These are phyloP conservation scores for Rhinoptilus africanus DNA, from an alignment of 2,113 vertebrate species.

Conservation along the genomic window DNA sequence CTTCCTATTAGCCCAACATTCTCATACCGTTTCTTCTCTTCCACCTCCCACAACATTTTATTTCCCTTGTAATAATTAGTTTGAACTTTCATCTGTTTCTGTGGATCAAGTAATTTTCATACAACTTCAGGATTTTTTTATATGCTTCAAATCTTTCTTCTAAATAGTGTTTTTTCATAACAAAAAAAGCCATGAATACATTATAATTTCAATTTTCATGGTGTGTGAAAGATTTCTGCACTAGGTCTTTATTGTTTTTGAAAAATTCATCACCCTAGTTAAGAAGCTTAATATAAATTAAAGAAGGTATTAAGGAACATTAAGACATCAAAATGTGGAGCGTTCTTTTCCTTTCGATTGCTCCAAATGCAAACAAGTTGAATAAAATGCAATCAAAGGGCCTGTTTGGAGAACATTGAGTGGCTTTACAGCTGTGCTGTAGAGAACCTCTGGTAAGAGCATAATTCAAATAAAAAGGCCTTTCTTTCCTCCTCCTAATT, in stretches of 20 bases:
- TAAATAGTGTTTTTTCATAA: constrained; percentile 33
- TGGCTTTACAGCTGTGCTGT: constrained; percentile 73
- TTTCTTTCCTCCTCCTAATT: constrained; percentile 71
- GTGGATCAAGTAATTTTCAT: constrained; percentile 49
- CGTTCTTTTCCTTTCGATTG: constrained; percentile 65
- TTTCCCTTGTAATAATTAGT: constrained; percentile 25
- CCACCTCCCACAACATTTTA: not conserved
- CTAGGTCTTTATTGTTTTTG: constrained; percentile 81
- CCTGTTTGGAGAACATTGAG: constrained; percentile 68
- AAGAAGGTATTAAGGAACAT: constrained; percentile 83
- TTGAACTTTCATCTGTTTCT: constrained; percentile 42
- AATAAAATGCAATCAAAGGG: constrained; percentile 80
- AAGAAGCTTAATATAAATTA: constrained; percentile 87
- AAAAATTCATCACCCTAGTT: constrained; percentile 80
- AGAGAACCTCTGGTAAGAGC: constrained; percentile 69
- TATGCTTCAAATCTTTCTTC: constrained; percentile 60
- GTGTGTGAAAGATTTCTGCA: constrained; percentile 68
- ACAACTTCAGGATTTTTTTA: constrained; percentile 37
- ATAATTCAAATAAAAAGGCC: constrained; percentile 64
- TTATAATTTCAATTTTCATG: constrained; percentile 73
- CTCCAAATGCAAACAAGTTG: constrained; percentile 74
- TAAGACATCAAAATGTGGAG: constrained; percentile 82
- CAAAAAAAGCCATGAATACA: constrained; percentile 46
- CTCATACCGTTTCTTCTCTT: not conserved
- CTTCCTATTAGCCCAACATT: not conserved